Evolutionary conservation across 2,888 invertebrate species (phyloP), one percentile per base, ranked within the genome.

Genomic region (Herminia tarsipennalis): DNA sequence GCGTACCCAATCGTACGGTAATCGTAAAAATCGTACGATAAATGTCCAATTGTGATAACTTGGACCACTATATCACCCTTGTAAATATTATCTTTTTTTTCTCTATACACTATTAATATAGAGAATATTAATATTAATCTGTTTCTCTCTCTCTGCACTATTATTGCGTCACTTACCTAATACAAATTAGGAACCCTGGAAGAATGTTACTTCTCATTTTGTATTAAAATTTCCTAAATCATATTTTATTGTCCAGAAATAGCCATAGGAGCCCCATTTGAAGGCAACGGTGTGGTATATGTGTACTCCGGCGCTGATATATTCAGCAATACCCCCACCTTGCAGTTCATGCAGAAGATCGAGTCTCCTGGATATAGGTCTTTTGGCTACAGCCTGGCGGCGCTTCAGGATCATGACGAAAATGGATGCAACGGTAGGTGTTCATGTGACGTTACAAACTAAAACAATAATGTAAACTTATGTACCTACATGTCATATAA

Each of bases 211-310:
- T n/a, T n/a, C n/a, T n/a, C n/a, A n/a, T n/a, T n/a, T n/a, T n/a
- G n/a, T n/a, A n/a, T n/a, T n/a, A n/a, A n/a, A n/a, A n/a, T 29
- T 29, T 16, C 13, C 4, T 3, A 16, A 29, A 24, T 24, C n/a
- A 4, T 3, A 9, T 29, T 13, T 36, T 8, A 37, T 22, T 28
- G 53, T 56, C 0, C 60, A 88, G 87, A 86, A 35, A 68, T 88
- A 3, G 84, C 75, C 10, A 77, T 88, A 49, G 73, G 76, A 5
- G 86, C 87, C 0, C 87, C 87, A 0, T 83, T 78, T 48, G 83
- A 83, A 37, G 53, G 76, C 20, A 56, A 64, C 0, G 79, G 76
- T 0, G 79, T 72, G 0, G 81, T 88, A 5, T 88, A 86, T 52
- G 46, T 88, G 9, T 86, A 79, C 59, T 73, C 80, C 0, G 82